Evolutionary conservation across 2,797 vertebrate species (phyloP).

Genomic region (Oophaga sylvatica): DNA sequence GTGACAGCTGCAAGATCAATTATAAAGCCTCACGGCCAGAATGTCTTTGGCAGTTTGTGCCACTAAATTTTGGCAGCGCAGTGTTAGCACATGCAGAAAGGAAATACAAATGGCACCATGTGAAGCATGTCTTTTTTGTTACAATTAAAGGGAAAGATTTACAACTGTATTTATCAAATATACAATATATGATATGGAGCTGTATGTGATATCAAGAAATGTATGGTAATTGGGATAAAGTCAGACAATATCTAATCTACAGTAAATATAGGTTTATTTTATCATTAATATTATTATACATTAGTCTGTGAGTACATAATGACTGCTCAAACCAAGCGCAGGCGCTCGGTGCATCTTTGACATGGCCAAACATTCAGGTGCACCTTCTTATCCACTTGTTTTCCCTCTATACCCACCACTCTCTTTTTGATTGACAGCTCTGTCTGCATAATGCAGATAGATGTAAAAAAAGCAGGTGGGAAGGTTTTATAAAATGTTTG

Average conservation of each 20-base stretch:
- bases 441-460: no score
- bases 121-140: slow-evolving; percentile 45
- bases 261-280: background rate
- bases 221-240: background rate
- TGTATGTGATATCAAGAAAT: background rate
- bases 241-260: background rate
- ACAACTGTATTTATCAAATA: background rate
- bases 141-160: slow-evolving; percentile 13
- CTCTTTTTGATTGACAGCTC: no score
- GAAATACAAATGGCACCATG: slow-evolving; percentile 37
- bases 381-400: no score
- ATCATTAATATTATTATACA: no score
- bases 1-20: slow-evolving; percentile 57
- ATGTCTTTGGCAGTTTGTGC: slow-evolving; percentile 45
- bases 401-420: no score
- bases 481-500: no score
- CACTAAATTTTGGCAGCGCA: slow-evolving; percentile 43
- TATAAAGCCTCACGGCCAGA: slow-evolving; percentile 39
- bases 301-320: no score
- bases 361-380: no score
- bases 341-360: no score
- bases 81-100: slow-evolving; percentile 1
- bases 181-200: background rate
- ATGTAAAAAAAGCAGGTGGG: no score
- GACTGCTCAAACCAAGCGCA: no score